phyloP scores from a whole-genome alignment of 2,797 vertebrate species.

The Sitta carolinensis region DNA sequence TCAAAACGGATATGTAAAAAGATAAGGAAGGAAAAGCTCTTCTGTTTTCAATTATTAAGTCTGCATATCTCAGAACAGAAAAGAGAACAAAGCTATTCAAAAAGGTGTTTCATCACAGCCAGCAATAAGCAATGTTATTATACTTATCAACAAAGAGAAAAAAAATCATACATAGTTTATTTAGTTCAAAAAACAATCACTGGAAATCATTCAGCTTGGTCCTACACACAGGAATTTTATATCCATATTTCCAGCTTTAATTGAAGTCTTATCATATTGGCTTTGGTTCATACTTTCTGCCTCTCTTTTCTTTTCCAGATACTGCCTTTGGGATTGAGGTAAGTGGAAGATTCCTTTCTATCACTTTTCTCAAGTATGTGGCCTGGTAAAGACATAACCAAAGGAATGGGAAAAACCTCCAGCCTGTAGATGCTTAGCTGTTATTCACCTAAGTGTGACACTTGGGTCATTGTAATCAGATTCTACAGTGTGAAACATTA shows the following conservation, averaged over 20 bases:
- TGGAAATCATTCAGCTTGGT: neutral
- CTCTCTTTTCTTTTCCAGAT: conserved; percentile 39
- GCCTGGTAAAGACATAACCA: neutral
- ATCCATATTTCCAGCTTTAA: neutral
- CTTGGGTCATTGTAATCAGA: neutral
- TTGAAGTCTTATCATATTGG: neutral
- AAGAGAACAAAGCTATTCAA: neutral
- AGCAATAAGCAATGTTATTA: neutral
- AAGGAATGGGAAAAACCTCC: neutral
- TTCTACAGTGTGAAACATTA: neutral
- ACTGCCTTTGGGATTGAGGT: conserved; percentile 54
- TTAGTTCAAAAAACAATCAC: neutral
- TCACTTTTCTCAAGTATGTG: neutral
- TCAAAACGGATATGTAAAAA: conserved; percentile 17
- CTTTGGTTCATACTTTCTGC: neutral
- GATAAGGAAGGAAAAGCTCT: conserved; percentile 29
- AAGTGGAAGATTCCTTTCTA: conserved; percentile 16
- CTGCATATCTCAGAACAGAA: neutral
- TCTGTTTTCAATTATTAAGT: neutral
- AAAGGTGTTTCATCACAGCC: neutral
- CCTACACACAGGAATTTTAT: neutral
- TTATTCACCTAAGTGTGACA: neutral
- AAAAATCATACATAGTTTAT: neutral
- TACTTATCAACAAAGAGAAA: neutral
- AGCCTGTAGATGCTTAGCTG: neutral